Conservation (phyloP, 1,140 invertebrate species). For the Aradophagus sp. region DNA sequence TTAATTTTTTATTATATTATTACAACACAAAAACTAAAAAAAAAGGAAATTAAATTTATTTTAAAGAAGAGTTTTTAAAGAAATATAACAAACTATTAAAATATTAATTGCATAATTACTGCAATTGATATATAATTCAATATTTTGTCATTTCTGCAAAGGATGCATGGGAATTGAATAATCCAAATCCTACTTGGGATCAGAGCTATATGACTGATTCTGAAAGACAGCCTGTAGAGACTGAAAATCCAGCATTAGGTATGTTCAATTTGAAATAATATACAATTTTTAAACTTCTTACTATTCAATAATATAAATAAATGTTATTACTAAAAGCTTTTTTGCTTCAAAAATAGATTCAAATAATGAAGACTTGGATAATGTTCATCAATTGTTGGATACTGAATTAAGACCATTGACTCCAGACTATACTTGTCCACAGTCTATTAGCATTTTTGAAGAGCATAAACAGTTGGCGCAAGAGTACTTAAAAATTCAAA, state of each 20-base stretch:
- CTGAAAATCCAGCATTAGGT: conserved; percentile 21
- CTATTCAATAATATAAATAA: too few species aligned
- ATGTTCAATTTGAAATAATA: too few species aligned
- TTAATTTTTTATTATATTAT: too few species aligned
- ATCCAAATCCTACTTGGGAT: conserved; percentile 23
- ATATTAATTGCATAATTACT: too few species aligned
- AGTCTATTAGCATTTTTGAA: conserved; percentile 88
- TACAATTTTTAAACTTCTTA: too few species aligned
- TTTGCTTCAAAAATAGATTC: conserved; percentile 31
- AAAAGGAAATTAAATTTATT: background rate
- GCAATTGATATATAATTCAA: conserved; percentile 1
- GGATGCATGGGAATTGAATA: conserved; percentile 33
- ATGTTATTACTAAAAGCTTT: too few species aligned
- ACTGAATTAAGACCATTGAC: conserved; percentile 85
- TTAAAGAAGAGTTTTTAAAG: too few species aligned
- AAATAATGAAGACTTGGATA: conserved; percentile 78
- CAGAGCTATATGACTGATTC: conserved; percentile 35
- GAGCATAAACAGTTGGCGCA: conserved; percentile 87
- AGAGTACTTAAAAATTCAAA: conserved; percentile 85
- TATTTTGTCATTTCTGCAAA: conserved; percentile 4
- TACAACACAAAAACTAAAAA: too few species aligned
- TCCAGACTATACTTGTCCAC: conserved; percentile 84
- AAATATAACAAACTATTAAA: too few species aligned
- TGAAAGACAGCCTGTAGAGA: conserved; percentile 5
- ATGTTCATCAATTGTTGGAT: conserved; percentile 84